Conservation (phyloP, 2,113 vertebrate genomes). For the Sinocyclocheilus anshuiensis region DNA sequence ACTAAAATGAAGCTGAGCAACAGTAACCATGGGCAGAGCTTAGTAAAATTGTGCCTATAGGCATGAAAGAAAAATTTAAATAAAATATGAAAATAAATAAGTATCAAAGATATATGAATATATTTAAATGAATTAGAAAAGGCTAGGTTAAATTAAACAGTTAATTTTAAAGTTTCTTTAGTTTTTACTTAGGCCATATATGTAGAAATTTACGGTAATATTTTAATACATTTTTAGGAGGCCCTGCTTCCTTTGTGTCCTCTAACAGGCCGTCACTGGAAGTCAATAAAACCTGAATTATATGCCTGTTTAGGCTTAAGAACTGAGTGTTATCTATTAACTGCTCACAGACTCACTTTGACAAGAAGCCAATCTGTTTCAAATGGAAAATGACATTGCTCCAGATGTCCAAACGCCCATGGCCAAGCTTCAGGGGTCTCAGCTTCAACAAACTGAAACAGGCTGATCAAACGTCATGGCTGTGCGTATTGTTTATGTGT, state of each 20-base stretch:
- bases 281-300: not conserved
- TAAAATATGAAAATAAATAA: not conserved
- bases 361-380: constrained; percentile 35
- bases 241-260: not conserved
- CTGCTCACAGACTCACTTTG: not conserved
- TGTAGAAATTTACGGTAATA: not conserved
- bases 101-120: no score
- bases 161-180: not conserved
- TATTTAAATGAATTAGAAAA: not conserved
- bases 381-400: constrained; percentile 15
- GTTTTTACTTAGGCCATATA: no score
- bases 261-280: not conserved
- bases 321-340: constrained; percentile 3
- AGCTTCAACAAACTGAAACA: constrained; percentile 15
- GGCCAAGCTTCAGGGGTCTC: constrained; percentile 25
- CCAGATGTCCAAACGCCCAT: constrained; percentile 19
- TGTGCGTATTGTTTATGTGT: constrained; percentile 17
- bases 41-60: not conserved
- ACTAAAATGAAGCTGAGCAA: no score
- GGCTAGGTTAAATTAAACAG: not conserved
- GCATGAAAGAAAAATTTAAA: no score
- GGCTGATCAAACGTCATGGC: not conserved
- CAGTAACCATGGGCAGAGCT: no score
- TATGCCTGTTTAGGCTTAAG: not conserved
- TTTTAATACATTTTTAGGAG: not conserved